phyloP scores from a whole-genome alignment of 30 jellyfish, hydroid and myxozoan species.

The Aurelia sp. region DNA sequence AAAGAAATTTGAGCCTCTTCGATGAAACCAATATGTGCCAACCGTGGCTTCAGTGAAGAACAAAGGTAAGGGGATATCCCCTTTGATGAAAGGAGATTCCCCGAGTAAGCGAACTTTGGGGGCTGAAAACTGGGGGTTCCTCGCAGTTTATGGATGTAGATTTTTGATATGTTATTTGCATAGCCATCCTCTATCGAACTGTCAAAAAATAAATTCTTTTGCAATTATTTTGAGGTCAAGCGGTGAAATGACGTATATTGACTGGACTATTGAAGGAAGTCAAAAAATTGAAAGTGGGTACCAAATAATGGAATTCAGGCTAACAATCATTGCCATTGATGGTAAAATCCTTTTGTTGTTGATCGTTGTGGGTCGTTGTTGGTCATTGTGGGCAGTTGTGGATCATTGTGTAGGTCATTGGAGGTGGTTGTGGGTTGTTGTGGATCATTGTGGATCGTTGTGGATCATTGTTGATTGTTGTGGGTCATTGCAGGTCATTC shows the following conservation, averaged over 20 bases:
- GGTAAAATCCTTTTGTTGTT: no score
- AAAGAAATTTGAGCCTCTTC: constrained; percentile 34
- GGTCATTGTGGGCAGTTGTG: no score
- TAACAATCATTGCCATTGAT: no score
- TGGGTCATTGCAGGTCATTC: no score
- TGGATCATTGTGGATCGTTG: no score
- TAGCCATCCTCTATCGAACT: neutral
- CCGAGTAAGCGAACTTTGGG: constrained; percentile 15
- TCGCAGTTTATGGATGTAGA: constrained; percentile 3
- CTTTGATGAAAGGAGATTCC: constrained; percentile 45
- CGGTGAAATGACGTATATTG: neutral
- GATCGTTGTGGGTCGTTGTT: no score
- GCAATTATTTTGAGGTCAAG: constrained; percentile 10
- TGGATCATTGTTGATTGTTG: no score
- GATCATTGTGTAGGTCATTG: no score
- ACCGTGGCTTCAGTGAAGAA: neutral
- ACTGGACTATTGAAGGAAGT: neutral
- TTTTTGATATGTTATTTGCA: neutral
- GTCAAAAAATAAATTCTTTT: neutral
- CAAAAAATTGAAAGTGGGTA: no score
- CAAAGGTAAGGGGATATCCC: constrained; percentile 16
- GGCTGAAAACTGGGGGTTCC: constrained; percentile 6
- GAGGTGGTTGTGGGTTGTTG: no score
- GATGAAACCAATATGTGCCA: neutral
- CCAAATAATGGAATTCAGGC: no score